phyloP scores from a whole-genome alignment of 2,888 invertebrate species.

The Deilephila elpenor region DNA sequence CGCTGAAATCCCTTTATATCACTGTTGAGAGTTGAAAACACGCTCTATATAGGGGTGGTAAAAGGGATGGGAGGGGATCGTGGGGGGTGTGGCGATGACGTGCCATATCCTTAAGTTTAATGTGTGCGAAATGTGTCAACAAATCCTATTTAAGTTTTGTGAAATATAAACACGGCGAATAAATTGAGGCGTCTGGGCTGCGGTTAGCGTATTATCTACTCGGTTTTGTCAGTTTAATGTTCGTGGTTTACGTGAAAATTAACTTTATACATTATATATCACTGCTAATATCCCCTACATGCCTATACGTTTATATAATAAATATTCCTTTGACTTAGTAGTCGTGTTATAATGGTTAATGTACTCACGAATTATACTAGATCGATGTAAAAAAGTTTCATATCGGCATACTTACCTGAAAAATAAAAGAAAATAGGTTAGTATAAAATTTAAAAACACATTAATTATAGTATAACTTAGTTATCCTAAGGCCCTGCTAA shows the following conservation, averaged over 20 bases:
- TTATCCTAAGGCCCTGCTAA: too few species aligned
- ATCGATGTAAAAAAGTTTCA: not conserved
- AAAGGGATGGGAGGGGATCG: not conserved
- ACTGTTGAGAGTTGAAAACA: constrained; percentile 49
- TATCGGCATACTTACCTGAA: constrained; percentile 28
- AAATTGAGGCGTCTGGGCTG: constrained; percentile 24
- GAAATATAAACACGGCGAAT: constrained; percentile 16
- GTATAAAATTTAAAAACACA: not conserved
- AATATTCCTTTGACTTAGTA: too few species aligned
- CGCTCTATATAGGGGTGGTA: constrained; percentile 39
- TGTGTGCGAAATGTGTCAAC: constrained; percentile 44
- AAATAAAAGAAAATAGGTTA: not conserved
- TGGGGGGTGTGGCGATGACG: constrained; percentile 1
- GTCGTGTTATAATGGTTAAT: too few species aligned
- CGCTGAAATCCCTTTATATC: constrained; percentile 51
- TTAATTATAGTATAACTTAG: not conserved
- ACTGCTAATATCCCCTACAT: not conserved
- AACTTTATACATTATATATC: not conserved
- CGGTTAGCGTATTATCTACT: not conserved
- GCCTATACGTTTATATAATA: not conserved
- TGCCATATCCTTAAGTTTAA: constrained; percentile 40
- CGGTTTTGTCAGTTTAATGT: constrained; percentile 23
- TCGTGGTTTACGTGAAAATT: constrained; percentile 6
- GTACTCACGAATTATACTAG: not conserved
- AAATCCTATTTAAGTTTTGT: constrained; percentile 38